Evolutionary conservation across 2,797 vertebrate genomes (phyloP), one percentile per base, ranked within the genome.

Genomic region (Telmatherina bonti): DNA sequence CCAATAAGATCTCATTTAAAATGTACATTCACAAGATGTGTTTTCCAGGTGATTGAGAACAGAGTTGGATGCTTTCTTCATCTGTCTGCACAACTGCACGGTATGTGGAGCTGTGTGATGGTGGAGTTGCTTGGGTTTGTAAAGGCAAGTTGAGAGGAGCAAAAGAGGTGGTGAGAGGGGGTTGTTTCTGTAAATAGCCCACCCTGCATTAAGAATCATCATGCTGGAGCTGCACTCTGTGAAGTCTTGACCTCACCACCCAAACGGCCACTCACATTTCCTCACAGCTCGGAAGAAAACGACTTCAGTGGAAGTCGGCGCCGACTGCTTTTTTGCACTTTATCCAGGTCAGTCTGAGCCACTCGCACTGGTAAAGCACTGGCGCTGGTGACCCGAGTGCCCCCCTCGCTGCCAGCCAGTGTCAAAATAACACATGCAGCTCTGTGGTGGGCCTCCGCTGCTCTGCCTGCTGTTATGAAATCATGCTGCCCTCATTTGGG

Each of bases 151-250:
- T 41, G 52, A 54, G 22, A 54, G 27, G 67, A 3, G 74, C 24
- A 54, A 43, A 45, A 57, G 66, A 35, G 47, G 27, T 18, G 41
- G 26, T 38, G 31, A 9, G 9, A 18, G 45, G 51, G 77, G 66
- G 18, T 3, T 27, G 57, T 24, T 67, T 85, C 90, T 88, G 79
- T 89, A 93, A 93, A 93, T 90, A 90, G 90, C 88, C 84, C 76
- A 75, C 81, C 76, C 86, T 85, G 90, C 77, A 76, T 88, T 84
- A 78, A 84, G 81, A 82, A 63, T 70, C 54, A 45, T 74, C 88
- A 89, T 87, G 76, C 79, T 12, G 62, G 67, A 61, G 66, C 74
- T 52, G 62, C 26, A 30, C 64, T 80, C 57, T 29, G 70, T 78
- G 81, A 81, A 72, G 76, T 63, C 73, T 82, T 89, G 86, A 91